Conservation (phyloP, 2,797 vertebrate species). For the Rhynchotus rufescens region DNA sequence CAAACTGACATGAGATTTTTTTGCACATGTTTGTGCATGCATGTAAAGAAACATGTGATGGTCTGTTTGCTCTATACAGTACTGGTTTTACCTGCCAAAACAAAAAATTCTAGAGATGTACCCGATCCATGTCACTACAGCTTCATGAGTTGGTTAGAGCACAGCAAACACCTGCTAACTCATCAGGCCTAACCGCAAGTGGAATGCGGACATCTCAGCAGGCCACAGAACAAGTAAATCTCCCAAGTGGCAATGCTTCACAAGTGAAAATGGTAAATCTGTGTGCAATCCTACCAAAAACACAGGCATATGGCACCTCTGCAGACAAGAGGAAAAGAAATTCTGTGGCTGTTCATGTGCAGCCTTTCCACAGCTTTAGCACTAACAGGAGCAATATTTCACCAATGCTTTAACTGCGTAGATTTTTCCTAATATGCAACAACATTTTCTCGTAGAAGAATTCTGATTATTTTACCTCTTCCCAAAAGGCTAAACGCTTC, state of each 20-base stretch:
- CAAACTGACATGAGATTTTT: not conserved
- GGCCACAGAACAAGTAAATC: not conserved
- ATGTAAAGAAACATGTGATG: accelerated
- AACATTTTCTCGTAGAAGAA: not conserved
- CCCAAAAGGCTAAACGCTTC: not conserved
- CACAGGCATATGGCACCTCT: not conserved
- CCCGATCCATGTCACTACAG: not conserved
- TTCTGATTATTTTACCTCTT: not conserved
- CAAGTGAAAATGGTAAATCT: not conserved
- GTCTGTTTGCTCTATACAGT: not conserved
- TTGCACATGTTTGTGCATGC: accelerated
- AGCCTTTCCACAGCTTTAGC: not conserved
- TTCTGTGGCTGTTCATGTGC: not conserved
- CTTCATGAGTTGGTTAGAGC: not conserved
- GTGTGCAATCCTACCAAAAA: not conserved
- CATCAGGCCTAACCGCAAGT: not conserved
- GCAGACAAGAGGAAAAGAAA: constrained; percentile 3
- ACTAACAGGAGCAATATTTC: not conserved
- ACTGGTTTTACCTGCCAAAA: not conserved
- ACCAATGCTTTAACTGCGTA: not conserved
- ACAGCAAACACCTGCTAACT: not conserved
- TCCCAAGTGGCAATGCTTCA: not conserved
- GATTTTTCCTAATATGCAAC: not conserved
- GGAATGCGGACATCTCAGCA: not conserved
- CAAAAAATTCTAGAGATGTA: not conserved